phyloP scores from a whole-genome alignment of 2,888 invertebrate genomes.

The Stratiomys singularior region DNA sequence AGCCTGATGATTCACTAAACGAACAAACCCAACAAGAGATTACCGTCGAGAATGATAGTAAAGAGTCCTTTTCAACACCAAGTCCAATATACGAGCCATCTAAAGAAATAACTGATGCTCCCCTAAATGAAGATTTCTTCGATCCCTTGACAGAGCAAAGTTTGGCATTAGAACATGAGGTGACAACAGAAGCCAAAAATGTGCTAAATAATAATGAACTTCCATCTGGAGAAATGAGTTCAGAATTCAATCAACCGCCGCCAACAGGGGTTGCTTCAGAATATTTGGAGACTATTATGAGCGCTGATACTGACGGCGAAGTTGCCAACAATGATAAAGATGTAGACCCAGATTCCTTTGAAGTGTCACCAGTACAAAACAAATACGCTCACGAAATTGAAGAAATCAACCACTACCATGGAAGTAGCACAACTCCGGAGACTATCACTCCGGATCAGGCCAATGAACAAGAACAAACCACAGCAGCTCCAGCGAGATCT shows the following conservation, averaged over 20 bases:
- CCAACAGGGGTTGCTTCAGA: not conserved
- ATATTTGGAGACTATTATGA: conserved; percentile 17
- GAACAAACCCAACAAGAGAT: not conserved
- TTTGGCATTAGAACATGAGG: not conserved
- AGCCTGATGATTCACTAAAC: not conserved
- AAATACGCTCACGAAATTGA: conserved; percentile 24
- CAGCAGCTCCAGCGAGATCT: not conserved
- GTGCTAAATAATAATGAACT: not conserved
- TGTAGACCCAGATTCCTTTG: conserved; percentile 26
- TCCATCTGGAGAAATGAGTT: not conserved
- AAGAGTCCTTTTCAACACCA: not conserved
- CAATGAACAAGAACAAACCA: not conserved
- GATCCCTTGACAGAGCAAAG: not conserved
- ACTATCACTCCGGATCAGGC: not conserved
- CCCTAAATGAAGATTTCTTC: conserved; percentile 19
- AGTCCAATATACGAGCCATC: not conserved
- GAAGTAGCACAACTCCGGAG: not conserved
- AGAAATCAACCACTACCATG: not conserved
- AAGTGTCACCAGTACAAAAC: conserved; percentile 26
- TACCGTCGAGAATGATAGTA: not conserved
- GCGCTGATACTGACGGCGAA: not conserved
- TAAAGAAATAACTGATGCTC: not conserved
- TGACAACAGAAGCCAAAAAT: not conserved
- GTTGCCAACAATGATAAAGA: conserved; percentile 34
- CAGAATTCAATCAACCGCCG: conserved; percentile 38